These are phyloP conservation scores for Ramphastos sulfuratus DNA, from an alignment of 2,113 vertebrate species.

Conservation along the genomic window DNA sequence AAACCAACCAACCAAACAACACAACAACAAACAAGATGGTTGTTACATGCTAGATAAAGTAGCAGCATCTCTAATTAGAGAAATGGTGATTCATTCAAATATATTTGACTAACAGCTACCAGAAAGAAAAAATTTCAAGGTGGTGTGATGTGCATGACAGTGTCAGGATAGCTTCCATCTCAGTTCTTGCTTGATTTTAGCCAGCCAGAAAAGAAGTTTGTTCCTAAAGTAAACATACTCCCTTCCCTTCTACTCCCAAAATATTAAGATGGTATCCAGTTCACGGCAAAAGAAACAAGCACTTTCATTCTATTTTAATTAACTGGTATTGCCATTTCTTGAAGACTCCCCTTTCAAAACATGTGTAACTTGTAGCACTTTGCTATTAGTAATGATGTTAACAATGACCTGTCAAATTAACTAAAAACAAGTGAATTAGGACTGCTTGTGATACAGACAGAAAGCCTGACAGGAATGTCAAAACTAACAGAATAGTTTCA, in stretches of 20 bases:
- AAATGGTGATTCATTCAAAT: not conserved
- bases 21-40: accelerated
- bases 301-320: conserved; percentile 15
- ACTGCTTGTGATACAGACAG: conserved; percentile 53
- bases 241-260: not conserved
- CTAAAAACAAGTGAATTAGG: conserved; percentile 53
- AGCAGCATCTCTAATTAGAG: not conserved
- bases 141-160: not conserved
- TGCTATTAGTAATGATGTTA: conserved; percentile 53
- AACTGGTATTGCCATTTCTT: conserved; percentile 8
- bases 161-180: not conserved
- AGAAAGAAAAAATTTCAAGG: not conserved
- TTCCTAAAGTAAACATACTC: not conserved
- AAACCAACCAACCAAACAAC: not conserved
- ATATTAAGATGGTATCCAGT: not conserved
- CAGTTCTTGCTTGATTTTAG: not conserved
- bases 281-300: not conserved
- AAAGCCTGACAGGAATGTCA: conserved; percentile 65
- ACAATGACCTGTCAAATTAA: conserved; percentile 71
- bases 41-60: not conserved
- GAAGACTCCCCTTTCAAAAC: conserved; percentile 55
- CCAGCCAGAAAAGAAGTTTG: not conserved
- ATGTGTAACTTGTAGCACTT: conserved; percentile 52
- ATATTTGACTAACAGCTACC: not conserved
- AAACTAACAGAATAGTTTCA: conserved; percentile 69